Conservation (phyloP, 2,113 vertebrate species). For the Geococcyx californianus region DNA sequence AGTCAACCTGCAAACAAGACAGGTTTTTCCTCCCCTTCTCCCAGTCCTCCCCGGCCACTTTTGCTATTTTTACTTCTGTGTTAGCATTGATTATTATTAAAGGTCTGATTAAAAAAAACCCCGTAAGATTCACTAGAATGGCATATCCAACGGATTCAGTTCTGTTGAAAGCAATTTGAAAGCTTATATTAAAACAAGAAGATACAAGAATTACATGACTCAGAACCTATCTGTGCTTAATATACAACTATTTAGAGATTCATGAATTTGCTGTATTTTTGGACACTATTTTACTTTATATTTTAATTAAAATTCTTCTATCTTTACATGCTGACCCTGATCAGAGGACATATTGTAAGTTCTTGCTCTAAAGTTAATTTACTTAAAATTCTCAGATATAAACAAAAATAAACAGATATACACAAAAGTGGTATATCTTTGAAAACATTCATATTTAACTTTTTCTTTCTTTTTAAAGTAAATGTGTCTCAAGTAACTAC, state of each 20-base stretch:
- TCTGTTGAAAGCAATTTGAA: neutral
- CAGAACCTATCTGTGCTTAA: neutral
- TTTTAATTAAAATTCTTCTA: neutral
- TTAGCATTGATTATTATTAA: neutral
- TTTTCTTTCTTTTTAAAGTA: neutral
- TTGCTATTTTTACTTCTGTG: neutral
- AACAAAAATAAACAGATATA: conserved; percentile 32
- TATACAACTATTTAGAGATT: neutral
- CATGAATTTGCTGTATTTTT: neutral
- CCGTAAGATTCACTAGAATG: neutral
- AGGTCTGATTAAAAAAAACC: neutral
- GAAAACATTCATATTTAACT: conserved; percentile 8
- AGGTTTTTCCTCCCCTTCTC: neutral
- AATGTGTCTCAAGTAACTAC: conserved; percentile 33
- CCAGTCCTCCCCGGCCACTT: neutral
- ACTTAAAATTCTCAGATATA: conserved; percentile 6
- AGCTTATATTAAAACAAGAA: neutral
- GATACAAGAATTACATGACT: neutral
- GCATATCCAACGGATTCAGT: neutral
- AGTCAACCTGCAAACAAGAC: neutral
- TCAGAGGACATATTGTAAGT: neutral
- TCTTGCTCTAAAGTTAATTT: neutral
- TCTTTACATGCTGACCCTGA: neutral
- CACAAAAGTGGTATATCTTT: neutral
- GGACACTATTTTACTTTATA: neutral